Evolutionary conservation across 2,797 vertebrate genomes (phyloP), one percentile per base, ranked within the genome.

Genomic region (Antennarius maculatus): DNA sequence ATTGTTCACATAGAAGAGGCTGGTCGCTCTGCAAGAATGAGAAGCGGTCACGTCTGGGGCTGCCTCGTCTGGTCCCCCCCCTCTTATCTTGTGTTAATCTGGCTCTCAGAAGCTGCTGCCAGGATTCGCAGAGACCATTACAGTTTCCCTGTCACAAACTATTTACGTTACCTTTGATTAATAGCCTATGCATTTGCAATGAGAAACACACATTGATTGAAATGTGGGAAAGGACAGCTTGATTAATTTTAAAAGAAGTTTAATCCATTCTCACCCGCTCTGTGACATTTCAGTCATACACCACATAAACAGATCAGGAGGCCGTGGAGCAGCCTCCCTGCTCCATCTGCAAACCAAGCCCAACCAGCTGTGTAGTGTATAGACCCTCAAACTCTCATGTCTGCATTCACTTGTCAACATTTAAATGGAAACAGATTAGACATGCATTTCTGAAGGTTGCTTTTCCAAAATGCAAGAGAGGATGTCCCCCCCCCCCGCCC

Each of bases 161-260:
- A 78, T 87, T 86, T 85, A 84, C 59, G 57, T 69, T 77, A 62
- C 66, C 70, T 74, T 69, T 88, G 85, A 89, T 86, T 81, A 82
- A 86, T 86, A 58, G 73, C 57, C 71, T 54, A 43, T 57, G 51
- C 57, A 43, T 71, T 83, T 51, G 49, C 61, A 69, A 71, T 15
- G 61, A 79, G 69, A 74, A 48, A 46, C 55, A 54, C 52, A 51
- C 54, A 45, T 5, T 60, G 74, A 77, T 69, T 60, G 69, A 75
- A 49, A 77, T 59, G 56, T 61, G 49, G 55, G 69, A 69, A 80
- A 54, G 43, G 52, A 76, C 7, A 56, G 51, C 41, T 77, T 76
- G 70, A 76, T 77, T 71, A 16, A 77, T 74, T 76, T 72, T 43
- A 72, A 68, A 75, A 54, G 56, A 53, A 55, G 61, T 59, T 74